Evolutionary conservation across 2,888 invertebrate species (phyloP).

Genomic region (Synanthedon vespiformis): DNA sequence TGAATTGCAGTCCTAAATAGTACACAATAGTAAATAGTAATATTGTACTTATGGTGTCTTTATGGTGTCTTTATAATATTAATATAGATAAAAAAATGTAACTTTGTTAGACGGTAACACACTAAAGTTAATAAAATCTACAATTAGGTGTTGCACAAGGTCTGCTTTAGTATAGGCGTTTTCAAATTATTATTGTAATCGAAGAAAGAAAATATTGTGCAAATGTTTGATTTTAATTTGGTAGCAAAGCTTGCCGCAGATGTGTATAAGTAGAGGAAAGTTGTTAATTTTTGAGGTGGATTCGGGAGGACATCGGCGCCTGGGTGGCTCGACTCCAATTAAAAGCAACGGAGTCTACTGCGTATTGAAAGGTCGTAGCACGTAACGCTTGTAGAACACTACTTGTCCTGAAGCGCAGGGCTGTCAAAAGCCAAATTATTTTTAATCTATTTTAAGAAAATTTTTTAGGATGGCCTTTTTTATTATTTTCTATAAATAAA

Average conservation of each 20-base stretch:
- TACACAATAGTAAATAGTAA: too few relatives aligned
- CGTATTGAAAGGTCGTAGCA: conserved; percentile 30
- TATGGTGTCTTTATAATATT: too few relatives aligned
- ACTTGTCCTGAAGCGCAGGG: background rate
- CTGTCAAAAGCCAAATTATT: background rate
- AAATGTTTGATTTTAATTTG: conserved; percentile 34
- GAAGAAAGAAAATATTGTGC: background rate
- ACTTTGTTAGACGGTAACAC: too few relatives aligned
- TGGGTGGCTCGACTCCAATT: conserved; percentile 38
- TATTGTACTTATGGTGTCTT: too few relatives aligned
- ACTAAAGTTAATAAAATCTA: too few relatives aligned
- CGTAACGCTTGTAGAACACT: conserved; percentile 10
- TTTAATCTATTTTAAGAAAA: background rate
- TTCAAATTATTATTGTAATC: too few relatives aligned
- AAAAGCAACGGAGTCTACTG: conserved; percentile 31
- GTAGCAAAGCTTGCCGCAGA: conserved; percentile 22
- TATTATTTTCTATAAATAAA: too few relatives aligned
- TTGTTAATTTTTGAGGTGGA: conserved; percentile 28
- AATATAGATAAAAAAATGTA: too few relatives aligned
- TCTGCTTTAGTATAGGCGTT: too few relatives aligned
- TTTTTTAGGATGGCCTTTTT: too few relatives aligned
- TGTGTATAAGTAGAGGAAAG: conserved; percentile 5
- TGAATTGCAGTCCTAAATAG: too few relatives aligned
- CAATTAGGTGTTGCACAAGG: too few relatives aligned
- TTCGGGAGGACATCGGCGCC: conserved; percentile 17